Evolutionary conservation across 2,888 invertebrate species (phyloP).

Genomic region (Eugnorisma glareosa): DNA sequence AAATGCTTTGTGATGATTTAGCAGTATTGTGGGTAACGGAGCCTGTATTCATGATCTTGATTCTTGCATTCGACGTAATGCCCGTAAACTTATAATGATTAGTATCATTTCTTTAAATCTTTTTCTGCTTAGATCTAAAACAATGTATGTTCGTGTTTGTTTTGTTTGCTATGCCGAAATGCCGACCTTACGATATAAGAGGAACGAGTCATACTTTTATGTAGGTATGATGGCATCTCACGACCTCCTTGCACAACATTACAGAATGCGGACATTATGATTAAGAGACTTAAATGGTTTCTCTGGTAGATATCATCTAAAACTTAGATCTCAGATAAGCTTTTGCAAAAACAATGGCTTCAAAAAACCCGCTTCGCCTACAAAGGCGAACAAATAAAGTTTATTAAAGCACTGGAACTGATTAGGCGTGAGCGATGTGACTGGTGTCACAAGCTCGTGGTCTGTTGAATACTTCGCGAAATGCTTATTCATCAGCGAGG

Average conservation of each 20-base stretch:
- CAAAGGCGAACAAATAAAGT: conserved; percentile 55
- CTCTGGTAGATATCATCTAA: conserved; percentile 42
- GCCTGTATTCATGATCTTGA: not conserved
- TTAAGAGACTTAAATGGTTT: conserved; percentile 15
- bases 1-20: not conserved
- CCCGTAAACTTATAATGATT: not conserved
- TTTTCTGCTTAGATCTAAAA: not conserved
- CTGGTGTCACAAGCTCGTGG: conserved; percentile 45
- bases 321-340: conserved; percentile 54
- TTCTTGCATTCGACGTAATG: conserved; percentile 1
- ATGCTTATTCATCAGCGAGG: conserved; percentile 22
- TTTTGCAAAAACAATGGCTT: conserved; percentile 49
- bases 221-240: conserved; percentile 10
- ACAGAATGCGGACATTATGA: conserved; percentile 34
- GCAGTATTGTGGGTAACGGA: conserved; percentile 8
- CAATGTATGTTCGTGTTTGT: not conserved
- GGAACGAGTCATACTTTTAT: conserved; percentile 1
- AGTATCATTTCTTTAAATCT: too few relatives aligned
- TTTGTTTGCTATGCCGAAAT: conserved; percentile 2
- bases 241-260: conserved; percentile 31
- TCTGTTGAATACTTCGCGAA: conserved; percentile 24
- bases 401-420: conserved; percentile 54
- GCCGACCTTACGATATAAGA: not conserved
- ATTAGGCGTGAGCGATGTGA: conserved; percentile 55
- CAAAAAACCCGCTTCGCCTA: conserved; percentile 28